phyloP scores from a whole-genome alignment of 2,888 invertebrate genomes.

The Diarsia brunnea region DNA sequence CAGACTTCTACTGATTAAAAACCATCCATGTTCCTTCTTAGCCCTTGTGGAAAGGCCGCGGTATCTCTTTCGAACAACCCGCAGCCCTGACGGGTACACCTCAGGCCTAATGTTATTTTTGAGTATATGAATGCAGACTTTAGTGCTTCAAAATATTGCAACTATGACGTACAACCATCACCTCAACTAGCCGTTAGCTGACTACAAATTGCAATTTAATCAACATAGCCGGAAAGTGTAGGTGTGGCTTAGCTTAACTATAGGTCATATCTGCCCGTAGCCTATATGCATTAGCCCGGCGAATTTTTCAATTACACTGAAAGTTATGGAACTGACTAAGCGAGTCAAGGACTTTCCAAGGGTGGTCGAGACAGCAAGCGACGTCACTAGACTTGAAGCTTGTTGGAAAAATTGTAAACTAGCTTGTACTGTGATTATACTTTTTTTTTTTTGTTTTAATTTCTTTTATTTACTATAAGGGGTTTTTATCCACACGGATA shows the following conservation, averaged over 20 bases:
- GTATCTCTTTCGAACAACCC: not conserved
- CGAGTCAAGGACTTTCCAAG: slow-evolving; percentile 69
- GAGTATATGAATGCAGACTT: not conserved
- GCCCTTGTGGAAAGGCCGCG: too few relatives aligned
- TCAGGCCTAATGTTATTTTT: not conserved
- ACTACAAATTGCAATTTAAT: slow-evolving; percentile 27
- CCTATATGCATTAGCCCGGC: slow-evolving; percentile 29
- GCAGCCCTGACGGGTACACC: not conserved
- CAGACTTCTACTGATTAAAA: too few relatives aligned
- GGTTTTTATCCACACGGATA: too few relatives aligned
- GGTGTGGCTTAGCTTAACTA: slow-evolving; percentile 32
- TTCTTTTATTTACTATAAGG: too few relatives aligned
- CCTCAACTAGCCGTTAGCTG: not conserved
- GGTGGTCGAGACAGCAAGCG: slow-evolving; percentile 59
- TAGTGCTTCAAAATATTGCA: not conserved
- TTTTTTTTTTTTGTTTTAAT: too few relatives aligned
- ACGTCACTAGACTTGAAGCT: slow-evolving; percentile 45
- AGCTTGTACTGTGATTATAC: not conserved
- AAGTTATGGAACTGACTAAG: slow-evolving; percentile 56
- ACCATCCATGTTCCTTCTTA: too few relatives aligned
- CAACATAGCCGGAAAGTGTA: not conserved
- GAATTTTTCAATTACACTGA: slow-evolving; percentile 52
- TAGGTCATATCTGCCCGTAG: slow-evolving; percentile 30
- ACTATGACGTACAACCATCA: not conserved
- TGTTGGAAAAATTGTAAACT: slow-evolving; percentile 16